These are phyloP conservation scores for Chauna torquata DNA, from an alignment of 2,113 vertebrate species.

Conservation along the genomic window DNA sequence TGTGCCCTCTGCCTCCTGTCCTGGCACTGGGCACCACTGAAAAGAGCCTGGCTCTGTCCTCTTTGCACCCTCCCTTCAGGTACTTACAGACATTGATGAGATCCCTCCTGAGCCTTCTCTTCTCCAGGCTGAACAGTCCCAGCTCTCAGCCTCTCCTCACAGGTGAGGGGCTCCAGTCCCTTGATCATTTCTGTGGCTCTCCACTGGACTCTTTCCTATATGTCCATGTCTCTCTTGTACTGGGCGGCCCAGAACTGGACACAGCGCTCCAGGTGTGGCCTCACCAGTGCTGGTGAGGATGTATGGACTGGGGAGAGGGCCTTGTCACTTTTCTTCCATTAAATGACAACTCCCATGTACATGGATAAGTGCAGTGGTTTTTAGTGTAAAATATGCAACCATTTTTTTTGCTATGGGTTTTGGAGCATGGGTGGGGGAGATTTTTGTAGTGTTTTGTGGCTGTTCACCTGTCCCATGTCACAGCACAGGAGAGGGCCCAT, in stretches of 20 bases:
- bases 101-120: not conserved
- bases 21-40: not conserved
- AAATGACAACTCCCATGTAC: rapidly evolving
- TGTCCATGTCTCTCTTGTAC: not conserved
- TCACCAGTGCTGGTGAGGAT: not conserved
- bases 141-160: not conserved
- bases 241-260: not conserved
- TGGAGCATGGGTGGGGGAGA: not conserved
- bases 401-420: not conserved
- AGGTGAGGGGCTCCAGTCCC: not conserved
- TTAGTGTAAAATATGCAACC: rapidly evolving
- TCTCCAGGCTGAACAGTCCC: not conserved
- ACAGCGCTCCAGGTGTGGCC: not conserved
- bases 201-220: not conserved
- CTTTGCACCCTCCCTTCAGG: not conserved
- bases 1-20: not conserved
- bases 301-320: not conserved
- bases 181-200: not conserved
- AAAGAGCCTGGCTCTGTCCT: not conserved
- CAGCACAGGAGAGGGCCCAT: rapidly evolving
- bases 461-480: rapidly evolving
- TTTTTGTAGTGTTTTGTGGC: not conserved
- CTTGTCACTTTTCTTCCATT: not conserved
- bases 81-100: not conserved
- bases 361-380: not conserved